These are phyloP conservation scores for Lithobius niger DNA, from an alignment of 1,140 invertebrate genomes.

Conservation along the genomic window DNA sequence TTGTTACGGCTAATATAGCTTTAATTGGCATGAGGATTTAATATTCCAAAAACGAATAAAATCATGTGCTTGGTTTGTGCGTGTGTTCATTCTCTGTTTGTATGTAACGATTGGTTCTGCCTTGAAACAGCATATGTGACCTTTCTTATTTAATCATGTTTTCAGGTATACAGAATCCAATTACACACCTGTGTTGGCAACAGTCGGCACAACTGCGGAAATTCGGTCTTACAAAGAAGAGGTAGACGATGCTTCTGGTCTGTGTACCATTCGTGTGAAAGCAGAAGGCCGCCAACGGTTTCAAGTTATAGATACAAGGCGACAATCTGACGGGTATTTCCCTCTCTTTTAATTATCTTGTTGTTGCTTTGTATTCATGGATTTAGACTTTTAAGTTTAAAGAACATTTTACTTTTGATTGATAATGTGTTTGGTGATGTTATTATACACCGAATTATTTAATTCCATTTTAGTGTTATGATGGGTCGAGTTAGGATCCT, in stretches of 20 bases:
- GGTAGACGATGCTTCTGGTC: constrained; percentile 29
- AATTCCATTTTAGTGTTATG: constrained; percentile 26
- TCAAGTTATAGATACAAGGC: constrained; percentile 36
- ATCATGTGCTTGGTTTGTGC: too few species aligned
- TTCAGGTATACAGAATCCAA: constrained; percentile 8
- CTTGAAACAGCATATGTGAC: neutral
- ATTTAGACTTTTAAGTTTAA: too few species aligned
- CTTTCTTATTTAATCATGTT: neutral
- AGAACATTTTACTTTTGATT: too few species aligned
- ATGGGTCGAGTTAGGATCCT: constrained; percentile 47
- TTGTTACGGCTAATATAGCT: too few species aligned
- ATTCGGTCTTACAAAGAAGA: constrained; percentile 48
- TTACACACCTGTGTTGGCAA: constrained; percentile 18
- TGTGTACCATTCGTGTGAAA: constrained; percentile 34
- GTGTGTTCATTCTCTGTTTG: too few species aligned
- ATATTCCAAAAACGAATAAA: too few species aligned
- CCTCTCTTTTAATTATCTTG: too few species aligned
- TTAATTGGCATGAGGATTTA: too few species aligned
- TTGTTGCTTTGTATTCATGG: too few species aligned
- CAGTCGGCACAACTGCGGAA: constrained; percentile 54
- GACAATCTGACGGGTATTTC: constrained; percentile 39
- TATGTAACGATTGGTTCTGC: too few species aligned
- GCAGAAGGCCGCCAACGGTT: constrained; percentile 53
- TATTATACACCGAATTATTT: neutral
- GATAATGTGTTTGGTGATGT: neutral